Percentiles rank a stretch among this genome's conserved stretches.
Conservation (phyloP, 2,888 invertebrate species). For the Octonoba sinensis region DNA sequence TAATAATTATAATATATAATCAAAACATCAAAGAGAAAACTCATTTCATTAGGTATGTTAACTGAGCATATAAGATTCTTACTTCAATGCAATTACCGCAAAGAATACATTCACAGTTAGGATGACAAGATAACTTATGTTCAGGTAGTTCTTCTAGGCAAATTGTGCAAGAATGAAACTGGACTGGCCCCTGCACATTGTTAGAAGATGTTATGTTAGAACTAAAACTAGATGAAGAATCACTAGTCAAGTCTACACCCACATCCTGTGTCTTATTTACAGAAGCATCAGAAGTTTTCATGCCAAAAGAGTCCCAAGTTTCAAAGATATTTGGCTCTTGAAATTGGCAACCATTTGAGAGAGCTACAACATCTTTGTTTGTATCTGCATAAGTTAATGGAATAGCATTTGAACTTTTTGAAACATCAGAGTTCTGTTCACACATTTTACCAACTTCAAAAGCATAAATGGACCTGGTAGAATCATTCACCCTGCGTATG, state of each 20-base stretch:
- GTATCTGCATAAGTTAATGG: conserved; percentile 3
- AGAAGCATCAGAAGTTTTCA: conserved; percentile 25
- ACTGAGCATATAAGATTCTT: conserved; percentile 65
- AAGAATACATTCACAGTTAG: conserved; percentile 75
- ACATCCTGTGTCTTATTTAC: conserved; percentile 8
- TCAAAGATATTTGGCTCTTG: too few species aligned
- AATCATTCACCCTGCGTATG: conserved; percentile 75
- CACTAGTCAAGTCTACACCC: conserved; percentile 8
- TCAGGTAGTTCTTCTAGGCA: conserved; percentile 76
- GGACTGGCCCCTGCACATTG: conserved; percentile 38
- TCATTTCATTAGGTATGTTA: background rate
- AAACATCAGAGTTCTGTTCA: conserved; percentile 28
- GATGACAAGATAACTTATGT: conserved; percentile 75
- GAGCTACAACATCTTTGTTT: conserved; percentile 10
- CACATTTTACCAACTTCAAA: conserved; percentile 69
- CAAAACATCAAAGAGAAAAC: too few species aligned
- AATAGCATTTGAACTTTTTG: conserved; percentile 21
- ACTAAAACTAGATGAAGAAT: background rate
- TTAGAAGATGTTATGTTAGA: too few species aligned
- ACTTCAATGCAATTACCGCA: conserved; percentile 77
- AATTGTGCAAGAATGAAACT: conserved; percentile 74
- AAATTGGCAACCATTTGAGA: background rate
- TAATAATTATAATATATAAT: too few species aligned
- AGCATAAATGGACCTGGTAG: conserved; percentile 70
- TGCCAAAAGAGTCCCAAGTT: conserved; percentile 9